Conservation (phyloP, 2,113 vertebrate species). For the Sorex araneus region DNA sequence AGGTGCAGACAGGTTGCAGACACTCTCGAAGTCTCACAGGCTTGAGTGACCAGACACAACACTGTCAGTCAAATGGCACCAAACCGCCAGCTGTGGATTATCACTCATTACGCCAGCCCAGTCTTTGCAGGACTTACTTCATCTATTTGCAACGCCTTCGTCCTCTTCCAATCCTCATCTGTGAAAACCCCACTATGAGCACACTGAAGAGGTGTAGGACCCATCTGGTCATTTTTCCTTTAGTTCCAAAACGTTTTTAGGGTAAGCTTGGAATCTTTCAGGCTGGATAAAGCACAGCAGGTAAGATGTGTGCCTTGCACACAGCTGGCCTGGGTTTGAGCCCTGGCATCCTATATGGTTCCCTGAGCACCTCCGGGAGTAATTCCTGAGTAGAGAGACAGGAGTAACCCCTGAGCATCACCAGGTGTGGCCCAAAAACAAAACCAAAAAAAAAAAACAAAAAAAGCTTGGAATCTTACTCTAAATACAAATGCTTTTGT, state of each 20-base stretch:
- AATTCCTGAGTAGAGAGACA: too few species aligned
- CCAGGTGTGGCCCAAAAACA: too few species aligned
- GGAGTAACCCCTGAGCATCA: too few species aligned
- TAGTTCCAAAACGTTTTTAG: background rate
- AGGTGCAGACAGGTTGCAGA: background rate
- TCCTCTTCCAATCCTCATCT: background rate
- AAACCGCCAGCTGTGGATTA: too few species aligned
- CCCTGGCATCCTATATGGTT: too few species aligned
- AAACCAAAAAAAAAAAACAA: too few species aligned
- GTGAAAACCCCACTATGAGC: background rate
- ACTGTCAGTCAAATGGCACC: background rate
- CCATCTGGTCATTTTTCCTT: background rate
- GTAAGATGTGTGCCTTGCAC: too few species aligned
- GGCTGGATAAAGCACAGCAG: too few species aligned
- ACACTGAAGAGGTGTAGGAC: background rate
- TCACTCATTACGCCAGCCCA: background rate
- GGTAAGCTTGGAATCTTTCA: background rate
- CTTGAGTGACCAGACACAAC: background rate
- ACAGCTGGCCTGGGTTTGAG: too few species aligned
- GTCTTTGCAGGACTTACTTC: background rate
- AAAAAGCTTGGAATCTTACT: background rate
- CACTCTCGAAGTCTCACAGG: background rate
- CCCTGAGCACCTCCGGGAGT: too few species aligned
- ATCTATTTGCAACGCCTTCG: background rate
- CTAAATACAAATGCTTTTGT: slow-evolving; percentile 25